A percentile compares a stretch with the other conserved stretches of the same genome.
Evolutionary conservation across 1,140 invertebrate species (phyloP).

Genomic region (Phymastichus coffea): DNA sequence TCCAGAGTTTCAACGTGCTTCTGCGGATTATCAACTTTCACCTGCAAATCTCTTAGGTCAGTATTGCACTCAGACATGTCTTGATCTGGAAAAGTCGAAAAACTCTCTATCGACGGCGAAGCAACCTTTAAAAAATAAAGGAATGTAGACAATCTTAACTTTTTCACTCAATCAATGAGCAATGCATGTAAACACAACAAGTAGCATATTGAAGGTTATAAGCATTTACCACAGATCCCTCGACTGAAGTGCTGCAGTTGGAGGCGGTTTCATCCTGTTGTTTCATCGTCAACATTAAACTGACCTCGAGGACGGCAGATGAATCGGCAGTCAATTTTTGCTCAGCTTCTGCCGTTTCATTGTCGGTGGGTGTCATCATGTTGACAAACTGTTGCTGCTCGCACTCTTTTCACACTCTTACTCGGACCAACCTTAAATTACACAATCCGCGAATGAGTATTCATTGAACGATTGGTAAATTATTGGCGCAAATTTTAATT

Average conservation of each 20-base stretch:
- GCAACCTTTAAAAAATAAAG: constrained; percentile 48
- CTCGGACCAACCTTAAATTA: too few species aligned
- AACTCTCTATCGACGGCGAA: constrained; percentile 64
- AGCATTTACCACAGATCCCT: constrained; percentile 51
- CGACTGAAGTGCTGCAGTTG: constrained; percentile 54
- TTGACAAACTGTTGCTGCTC: constrained; percentile 28
- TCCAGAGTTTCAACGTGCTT: constrained; percentile 75
- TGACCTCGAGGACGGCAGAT: constrained; percentile 47
- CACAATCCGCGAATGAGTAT: too few species aligned
- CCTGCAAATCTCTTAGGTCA: constrained; percentile 64
- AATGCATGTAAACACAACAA: background rate
- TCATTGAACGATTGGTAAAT: too few species aligned
- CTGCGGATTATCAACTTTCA: constrained; percentile 76
- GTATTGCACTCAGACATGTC: constrained; percentile 58
- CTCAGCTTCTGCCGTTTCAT: constrained; percentile 37
- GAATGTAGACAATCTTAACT: background rate
- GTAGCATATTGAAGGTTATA: constrained; percentile 26
- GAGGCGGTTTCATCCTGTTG: constrained; percentile 39
- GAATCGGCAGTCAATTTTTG: constrained; percentile 34
- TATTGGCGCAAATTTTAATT: too few species aligned
- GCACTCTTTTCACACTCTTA: too few species aligned
- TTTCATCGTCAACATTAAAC: constrained; percentile 44
- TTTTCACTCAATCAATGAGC: background rate
- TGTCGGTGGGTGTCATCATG: constrained; percentile 50
- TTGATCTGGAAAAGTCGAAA: constrained; percentile 63